phyloP scores from a whole-genome alignment of 2,113 vertebrate species.

The Elgaria multicarinata region DNA sequence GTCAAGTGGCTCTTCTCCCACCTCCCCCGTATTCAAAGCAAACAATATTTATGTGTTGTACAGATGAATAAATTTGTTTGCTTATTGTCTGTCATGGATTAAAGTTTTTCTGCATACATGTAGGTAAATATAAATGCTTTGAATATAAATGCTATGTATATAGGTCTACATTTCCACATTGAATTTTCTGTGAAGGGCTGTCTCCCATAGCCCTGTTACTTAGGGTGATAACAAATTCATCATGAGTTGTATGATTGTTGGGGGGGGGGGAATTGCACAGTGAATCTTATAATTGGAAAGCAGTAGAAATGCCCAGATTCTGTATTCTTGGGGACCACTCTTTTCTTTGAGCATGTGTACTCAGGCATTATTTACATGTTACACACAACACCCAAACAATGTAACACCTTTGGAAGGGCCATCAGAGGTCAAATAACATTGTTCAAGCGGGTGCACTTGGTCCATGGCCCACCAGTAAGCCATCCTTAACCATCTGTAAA shows the following conservation, averaged over 20 bases:
- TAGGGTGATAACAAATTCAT: background rate
- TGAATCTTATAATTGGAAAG: background rate
- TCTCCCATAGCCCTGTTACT: background rate
- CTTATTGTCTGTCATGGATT: background rate
- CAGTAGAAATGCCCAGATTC: background rate
- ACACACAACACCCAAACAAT: background rate
- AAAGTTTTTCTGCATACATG: background rate
- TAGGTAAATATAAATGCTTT: background rate
- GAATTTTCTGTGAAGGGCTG: background rate
- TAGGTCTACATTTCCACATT: background rate
- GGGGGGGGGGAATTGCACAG: too few species aligned
- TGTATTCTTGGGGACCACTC: background rate
- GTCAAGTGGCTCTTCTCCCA: background rate
- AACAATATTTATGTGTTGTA: background rate
- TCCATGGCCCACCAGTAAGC: too few species aligned
- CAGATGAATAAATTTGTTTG: background rate
- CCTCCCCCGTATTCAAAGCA: background rate
- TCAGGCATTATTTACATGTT: background rate
- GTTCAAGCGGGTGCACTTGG: background rate
- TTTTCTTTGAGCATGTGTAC: background rate
- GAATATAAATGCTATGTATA: too few species aligned
- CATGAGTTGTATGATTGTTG: background rate
- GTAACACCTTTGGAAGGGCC: background rate
- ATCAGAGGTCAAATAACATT: background rate
- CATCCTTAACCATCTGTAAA: background rate